A percentile compares a stretch with the other conserved stretches of the same genome.
These are phyloP conservation scores for Arbacia lixula DNA, from an alignment of 53 echinoderm and acorn worm species.

Conservation along the genomic window DNA sequence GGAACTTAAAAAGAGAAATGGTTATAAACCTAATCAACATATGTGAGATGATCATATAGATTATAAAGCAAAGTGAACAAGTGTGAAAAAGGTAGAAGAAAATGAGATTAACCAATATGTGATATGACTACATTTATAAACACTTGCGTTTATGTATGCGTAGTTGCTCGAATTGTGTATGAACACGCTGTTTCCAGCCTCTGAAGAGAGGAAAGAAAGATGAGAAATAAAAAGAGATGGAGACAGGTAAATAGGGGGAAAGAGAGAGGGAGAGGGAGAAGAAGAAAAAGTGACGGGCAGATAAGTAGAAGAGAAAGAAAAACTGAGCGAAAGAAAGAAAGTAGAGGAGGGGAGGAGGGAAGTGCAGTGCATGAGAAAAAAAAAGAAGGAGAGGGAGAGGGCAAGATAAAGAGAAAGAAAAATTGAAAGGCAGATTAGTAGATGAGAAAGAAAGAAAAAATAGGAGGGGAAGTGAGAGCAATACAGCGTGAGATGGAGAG, in stretches of 20 bases:
- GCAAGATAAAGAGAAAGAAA: background rate
- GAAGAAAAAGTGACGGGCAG: background rate
- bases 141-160: too few relatives aligned
- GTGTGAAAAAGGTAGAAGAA: too few relatives aligned
- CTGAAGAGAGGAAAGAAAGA: background rate
- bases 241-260: background rate
- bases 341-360: background rate
- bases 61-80: too few relatives aligned
- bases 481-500: background rate
- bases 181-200: too few relatives aligned
- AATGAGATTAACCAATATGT: too few relatives aligned
- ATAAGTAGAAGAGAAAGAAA: background rate
- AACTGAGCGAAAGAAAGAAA: background rate
- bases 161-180: too few relatives aligned
- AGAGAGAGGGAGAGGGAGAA: background rate
- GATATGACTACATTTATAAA: too few relatives aligned
- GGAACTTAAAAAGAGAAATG: too few relatives aligned
- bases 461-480: background rate
- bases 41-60: too few relatives aligned
- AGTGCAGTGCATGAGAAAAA: conserved; percentile 3
- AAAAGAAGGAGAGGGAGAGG: background rate
- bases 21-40: too few relatives aligned
- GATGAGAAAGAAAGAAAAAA: background rate
- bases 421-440: background rate
- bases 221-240: background rate